A percentile compares a stretch with the other conserved stretches of the same genome.
Conservation (phyloP, 2,113 vertebrate species). For the Burhinus oedicnemus region DNA sequence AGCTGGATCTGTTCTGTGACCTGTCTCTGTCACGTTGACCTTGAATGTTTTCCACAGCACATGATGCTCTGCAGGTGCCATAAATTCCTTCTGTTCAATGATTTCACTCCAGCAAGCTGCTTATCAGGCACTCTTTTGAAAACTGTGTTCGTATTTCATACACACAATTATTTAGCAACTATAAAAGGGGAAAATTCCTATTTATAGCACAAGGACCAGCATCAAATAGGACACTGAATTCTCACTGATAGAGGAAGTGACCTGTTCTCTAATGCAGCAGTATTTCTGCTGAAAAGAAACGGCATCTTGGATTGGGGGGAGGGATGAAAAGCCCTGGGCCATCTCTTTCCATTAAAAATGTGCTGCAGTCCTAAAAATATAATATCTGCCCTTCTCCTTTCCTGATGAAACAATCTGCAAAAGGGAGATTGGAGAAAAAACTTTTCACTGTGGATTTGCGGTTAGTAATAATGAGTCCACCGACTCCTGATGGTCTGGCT, state of each 20-base stretch:
- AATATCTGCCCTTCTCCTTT: conserved; percentile 34
- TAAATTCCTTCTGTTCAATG: conserved; percentile 54
- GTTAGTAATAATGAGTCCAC: neutral
- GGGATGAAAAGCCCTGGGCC: conserved; percentile 33
- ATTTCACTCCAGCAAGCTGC: conserved; percentile 66
- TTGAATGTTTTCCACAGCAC: conserved; percentile 44
- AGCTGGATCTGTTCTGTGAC: conserved; percentile 26
- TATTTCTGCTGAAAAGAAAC: conserved; percentile 54
- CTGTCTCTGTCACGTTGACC: neutral
- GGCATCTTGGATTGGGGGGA: conserved; percentile 5
- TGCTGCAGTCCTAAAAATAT: conserved; percentile 54
- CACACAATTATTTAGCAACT: conserved; percentile 58
- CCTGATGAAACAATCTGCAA: neutral
- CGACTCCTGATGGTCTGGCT: neutral
- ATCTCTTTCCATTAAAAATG: conserved; percentile 48
- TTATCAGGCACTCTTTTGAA: conserved; percentile 67
- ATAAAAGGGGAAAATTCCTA: conserved; percentile 47
- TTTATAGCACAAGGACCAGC: conserved; percentile 63
- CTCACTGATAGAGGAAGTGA: conserved; percentile 61
- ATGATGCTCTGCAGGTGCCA: conserved; percentile 60
- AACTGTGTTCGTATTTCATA: conserved; percentile 48
- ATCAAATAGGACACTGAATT: conserved; percentile 61
- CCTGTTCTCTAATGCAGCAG: conserved; percentile 58
- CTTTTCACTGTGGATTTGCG: neutral
- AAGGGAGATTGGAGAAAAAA: neutral